Conservation (phyloP, 1,140 invertebrate species). For the Cecropterus lyciades region DNA sequence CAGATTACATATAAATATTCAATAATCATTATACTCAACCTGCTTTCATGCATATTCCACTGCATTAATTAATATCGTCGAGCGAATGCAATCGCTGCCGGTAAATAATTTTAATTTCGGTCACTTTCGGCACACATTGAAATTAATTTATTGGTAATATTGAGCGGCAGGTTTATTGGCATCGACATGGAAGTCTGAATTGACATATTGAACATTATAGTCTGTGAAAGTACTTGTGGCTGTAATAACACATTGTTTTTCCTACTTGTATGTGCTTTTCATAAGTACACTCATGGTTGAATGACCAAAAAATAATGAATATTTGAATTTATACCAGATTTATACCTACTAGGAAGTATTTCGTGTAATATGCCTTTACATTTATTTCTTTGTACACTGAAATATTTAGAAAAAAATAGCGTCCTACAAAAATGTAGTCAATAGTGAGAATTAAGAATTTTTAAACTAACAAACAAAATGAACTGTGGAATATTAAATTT, state of each 20-base stretch:
- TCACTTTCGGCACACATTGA: conserved; percentile 15
- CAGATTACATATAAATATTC: conserved; percentile 37
- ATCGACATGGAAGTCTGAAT: neutral
- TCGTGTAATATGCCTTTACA: too few relatives aligned
- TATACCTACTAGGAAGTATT: too few relatives aligned
- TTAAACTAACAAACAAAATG: too few relatives aligned
- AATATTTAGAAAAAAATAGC: too few relatives aligned
- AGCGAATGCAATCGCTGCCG: conserved; percentile 8
- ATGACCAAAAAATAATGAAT: too few relatives aligned
- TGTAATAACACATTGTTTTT: conserved; percentile 4
- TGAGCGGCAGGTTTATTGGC: neutral
- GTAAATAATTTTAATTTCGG: conserved; percentile 30
- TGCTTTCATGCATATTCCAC: conserved; percentile 28
- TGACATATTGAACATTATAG: neutral
- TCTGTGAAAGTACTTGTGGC: neutral
- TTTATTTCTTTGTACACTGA: too few relatives aligned
- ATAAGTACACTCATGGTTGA: too few relatives aligned
- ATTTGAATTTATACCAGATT: too few relatives aligned
- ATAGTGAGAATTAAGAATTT: too few relatives aligned
- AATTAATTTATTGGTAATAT: conserved; percentile 17
- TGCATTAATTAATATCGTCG: conserved; percentile 21
- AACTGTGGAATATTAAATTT: too few relatives aligned
- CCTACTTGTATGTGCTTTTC: too few relatives aligned
- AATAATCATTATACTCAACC: conserved; percentile 29
- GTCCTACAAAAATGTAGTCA: too few relatives aligned